These are phyloP conservation scores for Nysson spinosus DNA, from an alignment of 2,888 invertebrate species.

Conservation along the genomic window DNA sequence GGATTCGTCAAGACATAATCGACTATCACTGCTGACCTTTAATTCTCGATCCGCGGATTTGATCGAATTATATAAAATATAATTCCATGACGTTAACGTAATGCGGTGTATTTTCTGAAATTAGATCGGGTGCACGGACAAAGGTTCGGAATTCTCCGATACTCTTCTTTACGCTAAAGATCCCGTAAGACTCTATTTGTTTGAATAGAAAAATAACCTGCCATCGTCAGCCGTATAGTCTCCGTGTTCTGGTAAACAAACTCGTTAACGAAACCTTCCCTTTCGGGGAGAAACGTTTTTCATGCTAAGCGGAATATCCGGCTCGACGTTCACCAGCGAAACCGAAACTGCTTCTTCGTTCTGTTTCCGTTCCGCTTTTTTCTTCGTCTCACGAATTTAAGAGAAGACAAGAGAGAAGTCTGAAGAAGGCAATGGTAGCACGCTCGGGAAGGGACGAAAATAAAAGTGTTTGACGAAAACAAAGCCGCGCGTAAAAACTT, in stretches of 20 bases:
- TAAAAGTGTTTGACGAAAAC: constrained; percentile 63
- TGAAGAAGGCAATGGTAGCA: constrained; percentile 8
- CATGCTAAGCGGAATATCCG: constrained; percentile 39
- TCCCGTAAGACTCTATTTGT: no score
- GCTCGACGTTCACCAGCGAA: constrained; percentile 32
- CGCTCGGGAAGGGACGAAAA: constrained; percentile 45
- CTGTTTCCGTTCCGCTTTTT: background rate
- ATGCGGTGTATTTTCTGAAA: no score
- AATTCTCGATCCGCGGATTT: no score
- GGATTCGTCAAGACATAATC: no score
- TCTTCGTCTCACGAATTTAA: background rate
- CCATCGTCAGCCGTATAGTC: no score
- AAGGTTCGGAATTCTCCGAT: no score
- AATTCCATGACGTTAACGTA: no score
- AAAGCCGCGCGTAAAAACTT: constrained; percentile 58
- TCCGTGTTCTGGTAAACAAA: constrained; percentile 4
- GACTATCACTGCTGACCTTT: no score
- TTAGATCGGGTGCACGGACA: no score
- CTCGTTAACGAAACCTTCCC: constrained; percentile 40
- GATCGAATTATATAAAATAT: no score
- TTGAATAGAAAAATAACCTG: no score
- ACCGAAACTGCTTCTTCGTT: constrained; percentile 21
- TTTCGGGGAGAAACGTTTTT: constrained; percentile 39
- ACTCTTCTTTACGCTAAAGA: no score
- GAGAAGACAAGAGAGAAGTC: constrained; percentile 17